Evolutionary conservation across 1,140 invertebrate species (phyloP).

Genomic region (Himalopsyche phryganea): DNA sequence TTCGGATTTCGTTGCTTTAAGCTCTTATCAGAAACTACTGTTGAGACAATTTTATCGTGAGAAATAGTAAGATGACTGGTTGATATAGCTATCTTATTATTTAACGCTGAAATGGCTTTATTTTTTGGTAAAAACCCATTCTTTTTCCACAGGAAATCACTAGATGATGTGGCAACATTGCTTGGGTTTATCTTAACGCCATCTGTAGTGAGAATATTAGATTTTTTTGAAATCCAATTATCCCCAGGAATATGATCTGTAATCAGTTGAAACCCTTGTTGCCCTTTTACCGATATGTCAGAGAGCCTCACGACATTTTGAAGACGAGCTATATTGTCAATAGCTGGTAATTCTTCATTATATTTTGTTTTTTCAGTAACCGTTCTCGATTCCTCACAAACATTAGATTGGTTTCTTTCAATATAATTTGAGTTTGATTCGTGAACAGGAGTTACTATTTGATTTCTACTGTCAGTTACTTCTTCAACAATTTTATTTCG

Average conservation of each 20-base stretch:
- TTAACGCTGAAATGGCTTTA: too few species aligned
- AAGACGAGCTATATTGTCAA: neutral
- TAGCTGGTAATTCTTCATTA: too few species aligned
- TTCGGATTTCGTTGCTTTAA: too few species aligned
- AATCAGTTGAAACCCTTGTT: constrained; percentile 13
- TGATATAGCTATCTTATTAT: too few species aligned
- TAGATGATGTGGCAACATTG: neutral
- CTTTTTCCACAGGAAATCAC: neutral
- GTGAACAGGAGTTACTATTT: neutral
- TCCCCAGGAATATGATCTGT: constrained; percentile 9
- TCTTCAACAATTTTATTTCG: neutral
- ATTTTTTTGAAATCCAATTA: neutral
- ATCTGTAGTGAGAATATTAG: neutral
- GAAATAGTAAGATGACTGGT: too few species aligned
- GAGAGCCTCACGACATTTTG: constrained; percentile 15
- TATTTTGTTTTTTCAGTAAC: too few species aligned
- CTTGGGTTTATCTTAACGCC: neutral
- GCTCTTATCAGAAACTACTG: too few species aligned
- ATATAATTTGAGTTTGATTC: constrained; percentile 2
- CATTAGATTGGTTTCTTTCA: neutral
- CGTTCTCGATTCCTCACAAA: too few species aligned
- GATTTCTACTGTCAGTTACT: neutral
- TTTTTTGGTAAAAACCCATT: too few species aligned
- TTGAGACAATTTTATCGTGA: too few species aligned
- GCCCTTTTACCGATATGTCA: constrained; percentile 1